Evolutionary conservation across 2,113 vertebrate genomes (phyloP), one percentile per base, ranked within the genome.

Genomic region (Romanogobio albipinnatus): DNA sequence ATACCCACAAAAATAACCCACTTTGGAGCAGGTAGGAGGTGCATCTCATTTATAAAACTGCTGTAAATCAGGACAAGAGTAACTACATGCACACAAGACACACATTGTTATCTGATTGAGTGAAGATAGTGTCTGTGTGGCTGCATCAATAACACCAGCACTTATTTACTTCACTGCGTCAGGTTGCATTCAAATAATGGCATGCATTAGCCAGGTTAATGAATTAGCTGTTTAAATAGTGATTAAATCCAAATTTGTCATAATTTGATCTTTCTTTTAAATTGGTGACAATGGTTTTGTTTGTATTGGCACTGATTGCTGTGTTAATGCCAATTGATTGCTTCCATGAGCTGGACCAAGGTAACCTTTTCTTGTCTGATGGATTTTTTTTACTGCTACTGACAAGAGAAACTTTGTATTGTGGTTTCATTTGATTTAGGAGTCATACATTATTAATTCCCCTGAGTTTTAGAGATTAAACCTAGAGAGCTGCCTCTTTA

Each of bases 291-390:
- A 62, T 29, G 36, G 8, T 39, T 47, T 49, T 80, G 36, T 80
- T 80, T 47, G 24, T n/a, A 6, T 64, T 24, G 7, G 3, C n/a
- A 80, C 26, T 64, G 43, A 80, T 80, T n/a, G 9, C 59, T 11
- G 9, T 62, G 59, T 64, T 59, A 59, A 78, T 24, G 7, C 22
- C 14, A 11, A 80, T 80, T 64, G 77, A 80, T 80, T 64, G 58
- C n/a, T 15, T 80, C 58, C 39, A 6, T 19, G 58, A 80, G 24
- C 2, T 22, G 1, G 11, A 29, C 56, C 75, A 76, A 76, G 75
- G 13, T 61, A 78, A 61, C 36, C 76, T 77, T 79, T 79, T 4
- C 58, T 24, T 45, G 56, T 39, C 56, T 78, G 61, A 61, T 61
- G 22, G 53, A 45, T 62, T 62, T 64, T 62, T 64, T 17, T 47